Base-by-base conservation (phyloP, 2,797 vertebrate species). In the Girardinus metallicus region DNA sequence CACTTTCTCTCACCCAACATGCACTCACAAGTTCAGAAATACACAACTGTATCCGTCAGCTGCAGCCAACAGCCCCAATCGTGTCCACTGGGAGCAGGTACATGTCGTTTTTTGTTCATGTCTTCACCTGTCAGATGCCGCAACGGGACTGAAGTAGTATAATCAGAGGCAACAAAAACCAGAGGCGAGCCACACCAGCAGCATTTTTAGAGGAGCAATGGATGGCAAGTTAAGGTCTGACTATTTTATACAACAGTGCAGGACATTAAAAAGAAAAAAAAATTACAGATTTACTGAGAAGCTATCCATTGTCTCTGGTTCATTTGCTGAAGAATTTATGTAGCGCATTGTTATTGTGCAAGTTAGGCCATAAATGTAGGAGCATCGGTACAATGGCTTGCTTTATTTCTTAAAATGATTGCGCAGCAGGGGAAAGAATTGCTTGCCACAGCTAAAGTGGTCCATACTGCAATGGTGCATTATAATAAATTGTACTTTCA, bases 51-150 rank as follows among this genome's bases (percentile, higher is more conserved):
- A 81, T 92, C 94, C 93, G 94, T 92, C 85, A 92, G 86, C 92
- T 87, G 93, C 85, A 79, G 81, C 85, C 82, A 89, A 75, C 68
- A 79, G 90, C 85, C 86, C 73, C 76, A 80, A 75, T 86, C 47
- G 21, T 73, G 80, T 92, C 93, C 84, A n/a, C 39, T 72, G 94
- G 92, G 93, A 94, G 81, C 85, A 89, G 88, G 85, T 91, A 83
- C 26, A 46, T 95, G 95, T 93, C 92, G 88, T 86, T 89, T 91
- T 84, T 86, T 88, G 86, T 94, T 91, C 86, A 88, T 86, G 75
- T 94, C 94, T 85, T 88, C 88, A 89, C 91, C 88, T 91, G 79
- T 85, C 79, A 85, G 68, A 86, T 80, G 85, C 89, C 88, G 85
- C 82, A 86, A 87, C 81, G 86, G 83, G 78, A 86, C 79, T 74